Base-by-base conservation (phyloP, 2,888 invertebrate genomes). In the Acleris laterana region DNA sequence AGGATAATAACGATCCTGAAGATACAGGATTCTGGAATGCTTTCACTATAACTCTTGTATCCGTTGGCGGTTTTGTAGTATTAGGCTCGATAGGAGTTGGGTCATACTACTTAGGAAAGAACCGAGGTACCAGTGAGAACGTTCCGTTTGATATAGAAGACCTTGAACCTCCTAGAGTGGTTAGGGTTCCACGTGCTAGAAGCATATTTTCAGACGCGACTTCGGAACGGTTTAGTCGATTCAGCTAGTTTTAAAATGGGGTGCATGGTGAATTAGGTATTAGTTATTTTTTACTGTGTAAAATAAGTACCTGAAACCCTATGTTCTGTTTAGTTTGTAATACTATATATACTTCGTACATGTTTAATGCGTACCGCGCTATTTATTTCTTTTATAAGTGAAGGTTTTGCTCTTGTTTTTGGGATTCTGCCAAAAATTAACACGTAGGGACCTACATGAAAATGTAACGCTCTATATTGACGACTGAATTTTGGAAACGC, bases 101-200 rank as follows among this genome's bases (percentile, higher is more conserved):
- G 32, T 72, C 79, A 1, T 83, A 80, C 68, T 72, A 78, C 53
- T 68, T 71, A 19, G 82, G 82, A 1, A 78, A 76, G 63, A 63
- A 71, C 0, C 69, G 60, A 57, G 62, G 67, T 9, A 62, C 16
- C 6, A 69, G 69, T 22, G 42, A 56, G n/a, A 61, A 32, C 17
- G 53, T 63, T 13, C 59, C 64, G 16, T 20, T 62, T 9, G 62
- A 71, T 9, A 57, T 69, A 7, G 76, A 74, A 32, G 72, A 72
- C 0, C 19, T 68, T 1, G 76, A 76, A 58, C 74, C 76, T 1
- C 70, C 74, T 0, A 72, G 62, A 53, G 74, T 75, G 2, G 69
- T 77, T 1, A 63, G 20, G n/a, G 53, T 69, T 57, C 68, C 68
- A 13, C 56, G 68, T n/a, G 68, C 61, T 7, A 56, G 68, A 44